Percentiles rank a stretch among this genome's conserved stretches.
These are phyloP conservation scores for Staurois parvus DNA, from an alignment of 2,797 vertebrate species.

Conservation along the genomic window DNA sequence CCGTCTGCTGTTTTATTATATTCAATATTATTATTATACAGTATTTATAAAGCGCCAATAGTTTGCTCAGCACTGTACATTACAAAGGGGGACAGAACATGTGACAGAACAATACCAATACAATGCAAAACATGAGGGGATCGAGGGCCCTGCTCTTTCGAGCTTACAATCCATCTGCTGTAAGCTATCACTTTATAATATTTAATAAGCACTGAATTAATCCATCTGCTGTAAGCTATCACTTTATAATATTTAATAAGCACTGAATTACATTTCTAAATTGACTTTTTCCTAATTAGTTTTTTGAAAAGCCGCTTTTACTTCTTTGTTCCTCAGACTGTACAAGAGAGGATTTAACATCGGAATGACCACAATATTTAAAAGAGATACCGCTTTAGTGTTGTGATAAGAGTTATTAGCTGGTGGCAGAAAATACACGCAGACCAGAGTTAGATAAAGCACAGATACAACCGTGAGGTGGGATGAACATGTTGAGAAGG, in stretches of 20 bases:
- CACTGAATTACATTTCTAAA: not conserved
- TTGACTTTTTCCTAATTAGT: slow-evolving; percentile 19
- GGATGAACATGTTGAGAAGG: slow-evolving; percentile 46
- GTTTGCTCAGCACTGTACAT: too few species aligned
- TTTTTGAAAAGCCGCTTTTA: slow-evolving; percentile 42
- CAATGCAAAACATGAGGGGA: too few species aligned
- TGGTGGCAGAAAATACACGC: slow-evolving; percentile 33
- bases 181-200: not conserved
- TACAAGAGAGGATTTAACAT: slow-evolving; percentile 46
- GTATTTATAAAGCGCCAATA: too few species aligned
- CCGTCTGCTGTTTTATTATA: too few species aligned
- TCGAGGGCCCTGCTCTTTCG: too few species aligned
- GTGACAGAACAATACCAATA: too few species aligned
- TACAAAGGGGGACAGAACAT: too few species aligned
- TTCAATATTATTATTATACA: too few species aligned
- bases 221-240: too few species aligned
- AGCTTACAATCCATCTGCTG: too few species aligned
- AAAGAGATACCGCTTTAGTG: slow-evolving; percentile 29
- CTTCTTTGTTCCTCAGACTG: slow-evolving; percentile 45
- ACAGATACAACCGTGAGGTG: slow-evolving; percentile 41
- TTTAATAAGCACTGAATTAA: not conserved
- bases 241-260: not conserved
- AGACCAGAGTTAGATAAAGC: slow-evolving; percentile 29
- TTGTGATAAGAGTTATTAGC: not conserved
- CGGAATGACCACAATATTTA: slow-evolving; percentile 42